These are phyloP conservation scores for Labrus mixtus DNA, from an alignment of 2,113 vertebrate genomes.

Conservation along the genomic window DNA sequence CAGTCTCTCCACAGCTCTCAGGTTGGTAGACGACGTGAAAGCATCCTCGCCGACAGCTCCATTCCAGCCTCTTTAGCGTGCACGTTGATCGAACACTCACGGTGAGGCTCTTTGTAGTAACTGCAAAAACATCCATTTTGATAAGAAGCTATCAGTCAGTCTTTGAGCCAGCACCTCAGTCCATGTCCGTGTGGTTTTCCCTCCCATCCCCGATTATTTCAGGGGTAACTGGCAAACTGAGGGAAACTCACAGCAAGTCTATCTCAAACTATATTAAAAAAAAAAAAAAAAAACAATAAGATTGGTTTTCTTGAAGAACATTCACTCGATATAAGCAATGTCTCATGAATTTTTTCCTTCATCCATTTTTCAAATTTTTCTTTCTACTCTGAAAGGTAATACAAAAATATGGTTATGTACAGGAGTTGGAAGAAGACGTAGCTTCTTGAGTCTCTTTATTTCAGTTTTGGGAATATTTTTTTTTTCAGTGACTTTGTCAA, in stretches of 20 bases:
- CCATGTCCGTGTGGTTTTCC: conserved; percentile 46
- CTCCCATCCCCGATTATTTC: conserved; percentile 50
- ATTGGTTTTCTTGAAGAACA: conserved; percentile 73
- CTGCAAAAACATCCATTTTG: conserved; percentile 48
- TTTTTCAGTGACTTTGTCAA: conserved; percentile 70
- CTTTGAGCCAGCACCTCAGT: conserved; percentile 50
- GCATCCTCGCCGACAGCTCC: conserved; percentile 34
- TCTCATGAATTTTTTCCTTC: conserved; percentile 78
- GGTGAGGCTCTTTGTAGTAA: conserved; percentile 34
- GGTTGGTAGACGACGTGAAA: conserved; percentile 26
- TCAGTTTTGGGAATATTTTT: conserved; percentile 75
- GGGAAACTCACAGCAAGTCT: conserved; percentile 66
- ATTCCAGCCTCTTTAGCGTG: conserved; percentile 42
- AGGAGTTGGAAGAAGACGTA: conserved; percentile 75
- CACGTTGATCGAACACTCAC: conserved; percentile 51
- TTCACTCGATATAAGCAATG: conserved; percentile 68
- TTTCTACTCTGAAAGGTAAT: conserved; percentile 75
- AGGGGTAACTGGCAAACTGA: conserved; percentile 67
- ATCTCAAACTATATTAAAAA: conserved; percentile 61
- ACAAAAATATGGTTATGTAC: conserved; percentile 83
- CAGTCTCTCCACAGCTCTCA: conserved; percentile 41
- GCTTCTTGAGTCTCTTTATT: conserved; percentile 73
- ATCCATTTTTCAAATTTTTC: conserved; percentile 71
- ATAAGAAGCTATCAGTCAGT: conserved; percentile 56
- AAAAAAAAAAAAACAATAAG: conserved; percentile 63